A percentile compares a stretch with the other conserved stretches of the same genome.
These are phyloP conservation scores for Diogma glabrata DNA, from an alignment of 2,888 invertebrate genomes.

Conservation along the genomic window DNA sequence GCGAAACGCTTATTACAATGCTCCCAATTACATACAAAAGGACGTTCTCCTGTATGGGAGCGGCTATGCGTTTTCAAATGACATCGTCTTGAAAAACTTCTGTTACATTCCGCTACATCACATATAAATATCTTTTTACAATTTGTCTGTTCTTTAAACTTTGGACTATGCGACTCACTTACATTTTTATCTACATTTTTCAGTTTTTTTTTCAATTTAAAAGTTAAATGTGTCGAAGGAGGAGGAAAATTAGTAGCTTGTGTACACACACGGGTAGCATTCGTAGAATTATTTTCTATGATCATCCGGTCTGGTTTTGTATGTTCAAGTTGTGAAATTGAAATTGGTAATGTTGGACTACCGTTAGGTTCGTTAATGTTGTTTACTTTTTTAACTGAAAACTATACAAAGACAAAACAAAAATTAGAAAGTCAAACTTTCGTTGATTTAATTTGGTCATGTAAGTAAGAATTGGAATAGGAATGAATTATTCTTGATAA, in stretches of 20 bases:
- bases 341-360: constrained; percentile 21
- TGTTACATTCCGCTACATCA: constrained; percentile 85
- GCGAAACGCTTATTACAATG: constrained; percentile 83
- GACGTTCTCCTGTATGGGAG: constrained; percentile 91
- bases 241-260: constrained; percentile 21
- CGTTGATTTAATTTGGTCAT: no score
- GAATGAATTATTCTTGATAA: no score
- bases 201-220: constrained; percentile 25
- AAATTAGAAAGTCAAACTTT: no score
- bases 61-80: constrained; percentile 74
- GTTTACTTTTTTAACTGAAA: no score
- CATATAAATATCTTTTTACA: constrained; percentile 90
- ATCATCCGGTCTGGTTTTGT: constrained; percentile 34
- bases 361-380: constrained; percentile 27
- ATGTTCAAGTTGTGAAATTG: constrained; percentile 14
- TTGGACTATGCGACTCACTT: constrained; percentile 28
- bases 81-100: constrained; percentile 86
- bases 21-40: constrained; percentile 90
- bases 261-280: constrained; percentile 19
- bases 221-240: constrained; percentile 15
- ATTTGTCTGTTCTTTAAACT: constrained; percentile 60
- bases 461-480: no score
- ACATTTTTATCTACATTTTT: constrained; percentile 32
- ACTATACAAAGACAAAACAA: no score
- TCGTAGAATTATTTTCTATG: constrained; percentile 18